Conservation (phyloP, 2,113 vertebrate species). For the Zosterops lateralis region DNA sequence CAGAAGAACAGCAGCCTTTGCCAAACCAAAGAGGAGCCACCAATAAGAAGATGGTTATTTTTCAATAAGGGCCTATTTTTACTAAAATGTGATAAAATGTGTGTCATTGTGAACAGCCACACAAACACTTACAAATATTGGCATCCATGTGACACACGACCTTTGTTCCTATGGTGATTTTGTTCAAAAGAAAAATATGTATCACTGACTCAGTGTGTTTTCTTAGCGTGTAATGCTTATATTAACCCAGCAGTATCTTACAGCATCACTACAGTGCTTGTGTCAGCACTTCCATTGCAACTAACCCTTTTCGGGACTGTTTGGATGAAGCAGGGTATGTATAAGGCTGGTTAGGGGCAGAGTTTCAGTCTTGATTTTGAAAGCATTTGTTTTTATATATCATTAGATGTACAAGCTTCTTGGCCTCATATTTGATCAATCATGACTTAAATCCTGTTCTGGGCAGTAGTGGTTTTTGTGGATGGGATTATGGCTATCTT, state of each 20-base stretch:
- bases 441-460: slow-evolving; percentile 13
- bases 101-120: neutral
- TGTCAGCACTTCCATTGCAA: slow-evolving; percentile 39
- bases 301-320: neutral
- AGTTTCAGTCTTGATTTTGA: neutral
- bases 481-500: slow-evolving; percentile 28
- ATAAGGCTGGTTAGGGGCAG: neutral
- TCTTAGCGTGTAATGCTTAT: slow-evolving; percentile 6
- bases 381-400: neutral
- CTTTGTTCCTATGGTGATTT: neutral
- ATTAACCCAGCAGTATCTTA: slow-evolving; percentile 29
- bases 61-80: neutral
- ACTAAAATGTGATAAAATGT: neutral
- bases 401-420: neutral
- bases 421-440: neutral
- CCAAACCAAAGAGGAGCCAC: neutral
- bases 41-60: neutral
- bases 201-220: slow-evolving; percentile 5
- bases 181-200: slow-evolving; percentile 22
- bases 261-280: slow-evolving; percentile 3
- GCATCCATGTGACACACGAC: neutral
- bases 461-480: slow-evolving; percentile 5
- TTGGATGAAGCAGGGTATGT: neutral
- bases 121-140: neutral
- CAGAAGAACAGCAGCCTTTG: neutral